Conservation (phyloP, 2,113 vertebrate genomes). For the Sylvicapra grimmia region DNA sequence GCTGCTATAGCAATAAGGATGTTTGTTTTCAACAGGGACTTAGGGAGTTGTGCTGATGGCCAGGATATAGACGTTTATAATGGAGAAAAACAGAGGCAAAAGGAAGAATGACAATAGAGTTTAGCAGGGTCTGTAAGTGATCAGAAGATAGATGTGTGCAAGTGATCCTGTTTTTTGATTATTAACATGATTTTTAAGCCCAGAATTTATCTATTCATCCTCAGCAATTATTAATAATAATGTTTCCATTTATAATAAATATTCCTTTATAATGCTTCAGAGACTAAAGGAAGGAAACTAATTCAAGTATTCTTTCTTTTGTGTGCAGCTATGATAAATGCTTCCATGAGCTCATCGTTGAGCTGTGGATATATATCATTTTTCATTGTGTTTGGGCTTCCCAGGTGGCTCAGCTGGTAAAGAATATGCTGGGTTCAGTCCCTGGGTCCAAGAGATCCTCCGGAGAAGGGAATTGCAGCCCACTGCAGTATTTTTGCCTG, state of each 20-base stretch:
- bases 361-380: not conserved
- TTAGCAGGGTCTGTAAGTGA: not conserved
- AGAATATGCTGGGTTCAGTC: not conserved
- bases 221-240: not conserved
- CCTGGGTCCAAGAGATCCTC: not conserved
- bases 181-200: not conserved
- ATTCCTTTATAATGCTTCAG: not conserved
- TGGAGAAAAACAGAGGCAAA: not conserved
- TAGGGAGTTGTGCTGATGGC: conserved; percentile 5
- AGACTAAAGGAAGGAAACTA: not conserved
- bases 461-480: not conserved
- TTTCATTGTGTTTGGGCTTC: not conserved
- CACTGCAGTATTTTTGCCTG: not conserved
- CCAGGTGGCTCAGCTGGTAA: not conserved
- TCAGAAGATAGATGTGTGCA: not conserved
- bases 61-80: not conserved
- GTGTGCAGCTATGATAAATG: not conserved
- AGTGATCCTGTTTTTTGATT: not conserved
- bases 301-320: not conserved
- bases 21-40: conserved; percentile 29
- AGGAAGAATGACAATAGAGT: not conserved
- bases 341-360: not conserved
- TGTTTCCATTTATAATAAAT: not conserved
- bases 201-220: not conserved
- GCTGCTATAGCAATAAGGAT: not conserved